These are phyloP conservation scores for Trachymyrmex septentrionalis DNA, from an alignment of 1,140 invertebrate species.

Conservation along the genomic window DNA sequence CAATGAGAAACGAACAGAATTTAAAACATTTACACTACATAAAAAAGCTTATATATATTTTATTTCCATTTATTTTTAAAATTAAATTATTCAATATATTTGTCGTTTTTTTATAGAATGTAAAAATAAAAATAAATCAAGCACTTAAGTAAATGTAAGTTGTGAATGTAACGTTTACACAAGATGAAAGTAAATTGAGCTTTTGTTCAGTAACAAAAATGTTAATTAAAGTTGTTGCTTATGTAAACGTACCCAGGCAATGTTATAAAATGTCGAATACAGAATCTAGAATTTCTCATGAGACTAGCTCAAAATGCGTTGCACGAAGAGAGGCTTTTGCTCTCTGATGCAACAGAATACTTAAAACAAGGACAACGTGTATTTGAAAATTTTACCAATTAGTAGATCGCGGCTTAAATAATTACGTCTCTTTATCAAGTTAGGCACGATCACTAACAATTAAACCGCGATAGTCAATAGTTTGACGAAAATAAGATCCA, in stretches of 20 bases:
- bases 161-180: neutral
- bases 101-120: neutral
- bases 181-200: neutral
- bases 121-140: neutral
- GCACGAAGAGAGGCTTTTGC: neutral
- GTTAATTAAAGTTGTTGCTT: neutral
- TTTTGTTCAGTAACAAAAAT: neutral
- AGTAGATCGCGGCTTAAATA: slow-evolving; percentile 7
- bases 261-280: neutral
- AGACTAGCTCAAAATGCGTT: neutral
- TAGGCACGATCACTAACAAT: neutral
- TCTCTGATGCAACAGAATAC: neutral
- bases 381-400: slow-evolving; percentile 24
- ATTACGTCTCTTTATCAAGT: slow-evolving; percentile 11
- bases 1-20: neutral
- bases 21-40: no score
- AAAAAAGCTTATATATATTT: no score
- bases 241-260: neutral
- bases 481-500: neutral
- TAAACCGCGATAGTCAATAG: slow-evolving; percentile 16
- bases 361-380: slow-evolving; percentile 17
- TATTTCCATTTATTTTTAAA: neutral
- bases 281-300: slow-evolving; percentile 14
- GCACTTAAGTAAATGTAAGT: neutral
- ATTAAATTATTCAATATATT: slow-evolving; percentile 1